A percentile compares a stretch with the other conserved stretches of the same genome.
These are phyloP conservation scores for Omphaloscelis lunosa DNA, from an alignment of 2,888 invertebrate species.

Conservation along the genomic window DNA sequence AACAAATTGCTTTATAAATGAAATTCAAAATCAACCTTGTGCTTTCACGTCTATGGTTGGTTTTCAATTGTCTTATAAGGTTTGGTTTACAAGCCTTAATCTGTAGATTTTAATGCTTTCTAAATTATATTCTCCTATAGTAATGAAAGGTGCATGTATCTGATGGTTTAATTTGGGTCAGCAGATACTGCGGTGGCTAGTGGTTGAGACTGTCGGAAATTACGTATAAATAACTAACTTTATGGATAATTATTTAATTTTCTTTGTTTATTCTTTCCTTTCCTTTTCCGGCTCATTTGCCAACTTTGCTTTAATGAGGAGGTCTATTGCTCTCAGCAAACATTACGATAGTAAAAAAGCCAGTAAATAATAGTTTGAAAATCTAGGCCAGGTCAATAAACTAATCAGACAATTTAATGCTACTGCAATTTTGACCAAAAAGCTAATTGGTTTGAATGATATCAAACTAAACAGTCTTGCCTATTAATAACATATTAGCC, in stretches of 20 bases:
- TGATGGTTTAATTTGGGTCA: constrained; percentile 73
- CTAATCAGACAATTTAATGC: neutral
- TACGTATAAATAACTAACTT: constrained; percentile 42
- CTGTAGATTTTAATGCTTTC: constrained; percentile 75
- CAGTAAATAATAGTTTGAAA: neutral
- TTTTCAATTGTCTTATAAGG: constrained; percentile 30
- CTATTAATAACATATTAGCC: neutral
- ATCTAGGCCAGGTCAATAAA: constrained; percentile 3
- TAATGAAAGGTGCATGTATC: constrained; percentile 75
- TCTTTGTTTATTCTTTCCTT: constrained; percentile 28
- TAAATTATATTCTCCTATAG: constrained; percentile 73
- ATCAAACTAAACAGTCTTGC: constrained; percentile 3
- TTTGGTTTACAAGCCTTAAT: constrained; percentile 68
- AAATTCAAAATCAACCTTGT: constrained; percentile 61
- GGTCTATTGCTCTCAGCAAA: neutral
- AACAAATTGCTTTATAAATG: constrained; percentile 65
- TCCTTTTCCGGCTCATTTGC: constrained; percentile 30
- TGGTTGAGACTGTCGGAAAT: constrained; percentile 46
- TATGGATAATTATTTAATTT: constrained; percentile 39
- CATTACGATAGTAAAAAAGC: constrained; percentile 8
- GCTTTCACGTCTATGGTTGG: constrained; percentile 40
- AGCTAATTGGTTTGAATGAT: constrained; percentile 8
- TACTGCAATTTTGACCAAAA: constrained; percentile 9
- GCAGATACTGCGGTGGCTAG: constrained; percentile 50
- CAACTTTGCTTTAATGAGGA: constrained; percentile 3